A percentile compares a stretch with the other conserved stretches of the same genome.
These are phyloP conservation scores for Scrobipalpa costella DNA, from an alignment of 2,888 invertebrate genomes.

Conservation along the genomic window DNA sequence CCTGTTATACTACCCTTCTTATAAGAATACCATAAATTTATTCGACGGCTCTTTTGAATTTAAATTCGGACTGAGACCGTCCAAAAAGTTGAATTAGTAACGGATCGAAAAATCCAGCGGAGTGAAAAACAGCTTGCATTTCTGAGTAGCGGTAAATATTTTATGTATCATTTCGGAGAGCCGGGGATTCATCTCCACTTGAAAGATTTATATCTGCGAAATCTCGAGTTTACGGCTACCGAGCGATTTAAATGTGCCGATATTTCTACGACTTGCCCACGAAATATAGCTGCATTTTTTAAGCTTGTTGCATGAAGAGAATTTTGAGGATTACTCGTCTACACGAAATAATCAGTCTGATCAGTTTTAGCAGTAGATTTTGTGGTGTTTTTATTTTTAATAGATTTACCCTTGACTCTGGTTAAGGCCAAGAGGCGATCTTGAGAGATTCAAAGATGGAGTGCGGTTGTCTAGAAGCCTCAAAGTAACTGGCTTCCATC, in stretches of 20 bases:
- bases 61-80: background rate
- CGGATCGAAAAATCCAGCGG: slow-evolving; percentile 44
- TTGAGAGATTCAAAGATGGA: no score
- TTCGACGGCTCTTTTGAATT: slow-evolving; percentile 13
- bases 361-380: no score
- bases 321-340: background rate
- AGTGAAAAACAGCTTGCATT: slow-evolving; percentile 72
- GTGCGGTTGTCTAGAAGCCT: no score
- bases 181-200: slow-evolving; percentile 70
- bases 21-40: background rate
- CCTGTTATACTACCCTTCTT: background rate
- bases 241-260: slow-evolving; percentile 56
- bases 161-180: slow-evolving; percentile 75
- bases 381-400: no score
- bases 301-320: slow-evolving; percentile 24
- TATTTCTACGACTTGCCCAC: slow-evolving; percentile 39
- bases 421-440: no score
- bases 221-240: slow-evolving; percentile 65
- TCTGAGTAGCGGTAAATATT: slow-evolving; percentile 70
- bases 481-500: no score
- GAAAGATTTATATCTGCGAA: slow-evolving; percentile 75
- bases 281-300: slow-evolving; percentile 26
- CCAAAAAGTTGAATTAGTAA: slow-evolving; percentile 40
- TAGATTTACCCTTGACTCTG: no score
- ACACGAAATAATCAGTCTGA: background rate